Evolutionary conservation across 2,797 vertebrate species (phyloP), one percentile per base, ranked within the genome.

Genomic region (Pipistrellus nathusii): DNA sequence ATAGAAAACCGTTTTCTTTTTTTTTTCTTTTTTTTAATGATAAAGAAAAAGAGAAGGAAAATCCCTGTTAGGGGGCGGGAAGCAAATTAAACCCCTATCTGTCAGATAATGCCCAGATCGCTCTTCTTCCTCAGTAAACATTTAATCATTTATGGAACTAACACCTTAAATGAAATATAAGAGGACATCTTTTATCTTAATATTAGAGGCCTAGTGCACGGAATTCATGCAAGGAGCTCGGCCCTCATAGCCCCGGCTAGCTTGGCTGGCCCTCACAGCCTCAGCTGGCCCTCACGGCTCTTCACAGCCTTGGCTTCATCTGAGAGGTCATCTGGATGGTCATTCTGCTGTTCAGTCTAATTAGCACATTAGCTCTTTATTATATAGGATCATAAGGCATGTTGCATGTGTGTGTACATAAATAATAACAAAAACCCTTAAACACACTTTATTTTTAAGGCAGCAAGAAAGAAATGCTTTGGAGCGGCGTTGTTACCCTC

Each of bases 371-470:
- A 55, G 53, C 21, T 55, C 21, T 55, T 55, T 9, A 55, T 21
- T 55, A 55, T 55, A 55, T 21, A 55, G 53, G 53, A 55, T n/a
- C 51, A 12, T 72, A 69, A 88, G 8, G 25, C 44, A 41, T 21
- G 25, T 55, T 81, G 57, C 55, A 62, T 6, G 4, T 69, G 6
- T 59, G 13, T 44, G 18, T 35, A 23, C 69, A 85, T 72, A 88
- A 75, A 92, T 93, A 51, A 83, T 69, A 82, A 69, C n/a, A 88
- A 77, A 89, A 76, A 5, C 27, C 14, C 13, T 91, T 85, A 82
- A 76, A 32, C 23, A 77, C 30, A 86, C 12, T 94, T 76, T 41
- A 44, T 64, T 69, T 38, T 64, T 66, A 88, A 53, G 18, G 12
- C 17, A 69, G 23, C 15, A 88, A 92, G 55, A 73, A 17, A 25